Evolutionary conservation across 2,797 vertebrate genomes (phyloP).

Genomic region (Heterohyrax brucei): DNA sequence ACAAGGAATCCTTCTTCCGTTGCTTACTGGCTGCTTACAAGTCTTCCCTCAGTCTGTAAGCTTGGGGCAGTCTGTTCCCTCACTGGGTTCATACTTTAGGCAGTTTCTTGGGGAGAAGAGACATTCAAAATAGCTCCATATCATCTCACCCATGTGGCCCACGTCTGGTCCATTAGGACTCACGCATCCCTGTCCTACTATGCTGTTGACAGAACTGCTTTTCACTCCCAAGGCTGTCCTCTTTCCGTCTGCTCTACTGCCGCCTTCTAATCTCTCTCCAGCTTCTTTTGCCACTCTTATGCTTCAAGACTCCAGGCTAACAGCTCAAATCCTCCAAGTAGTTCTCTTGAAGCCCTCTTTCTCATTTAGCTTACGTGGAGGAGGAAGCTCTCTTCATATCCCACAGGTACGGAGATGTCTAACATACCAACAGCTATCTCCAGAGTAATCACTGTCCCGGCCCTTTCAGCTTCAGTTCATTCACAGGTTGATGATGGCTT

Average conservation of each 20-base stretch:
- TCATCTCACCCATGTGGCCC: neutral
- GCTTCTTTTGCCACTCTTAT: neutral
- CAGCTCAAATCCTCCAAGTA: neutral
- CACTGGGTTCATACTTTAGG: neutral
- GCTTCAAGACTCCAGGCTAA: neutral
- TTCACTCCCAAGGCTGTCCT: neutral
- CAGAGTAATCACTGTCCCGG: neutral
- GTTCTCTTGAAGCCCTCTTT: neutral
- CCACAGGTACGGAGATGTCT: neutral
- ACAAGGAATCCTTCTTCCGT: neutral
- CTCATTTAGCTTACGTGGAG: neutral
- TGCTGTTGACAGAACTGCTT: neutral
- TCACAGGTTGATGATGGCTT: neutral
- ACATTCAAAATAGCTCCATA: conserved; percentile 13
- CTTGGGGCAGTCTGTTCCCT: neutral
- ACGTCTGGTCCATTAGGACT: neutral
- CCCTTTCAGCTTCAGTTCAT: conserved; percentile 30
- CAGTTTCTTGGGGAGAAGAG: neutral
- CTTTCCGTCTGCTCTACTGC: neutral
- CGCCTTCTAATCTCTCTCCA: neutral
- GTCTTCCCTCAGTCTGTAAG: neutral
- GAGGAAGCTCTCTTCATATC: neutral
- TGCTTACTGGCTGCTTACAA: neutral
- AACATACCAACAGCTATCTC: conserved; percentile 29
- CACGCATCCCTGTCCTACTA: neutral